Evolutionary conservation across 2,113 vertebrate species (phyloP).

Genomic region (Lasiurus borealis): DNA sequence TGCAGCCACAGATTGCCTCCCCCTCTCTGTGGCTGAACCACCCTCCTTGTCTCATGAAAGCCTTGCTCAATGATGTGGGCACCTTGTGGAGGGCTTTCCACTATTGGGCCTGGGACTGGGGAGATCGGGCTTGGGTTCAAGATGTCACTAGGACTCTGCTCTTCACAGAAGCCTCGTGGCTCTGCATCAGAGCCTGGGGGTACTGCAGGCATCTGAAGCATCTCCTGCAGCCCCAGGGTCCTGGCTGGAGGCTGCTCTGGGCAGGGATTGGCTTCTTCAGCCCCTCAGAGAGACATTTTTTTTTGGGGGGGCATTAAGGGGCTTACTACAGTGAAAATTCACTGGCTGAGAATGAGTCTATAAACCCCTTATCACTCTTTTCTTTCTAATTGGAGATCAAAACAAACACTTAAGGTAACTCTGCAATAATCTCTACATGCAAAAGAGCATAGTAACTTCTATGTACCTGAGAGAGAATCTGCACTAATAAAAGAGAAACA

Average conservation of each 20-base stretch:
- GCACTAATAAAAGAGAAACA: too few relatives aligned
- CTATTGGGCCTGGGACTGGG: too few relatives aligned
- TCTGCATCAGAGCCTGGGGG: background rate
- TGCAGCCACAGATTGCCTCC: background rate
- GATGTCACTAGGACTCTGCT: background rate
- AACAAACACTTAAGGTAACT: background rate
- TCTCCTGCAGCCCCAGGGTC: background rate
- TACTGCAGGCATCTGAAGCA: background rate
- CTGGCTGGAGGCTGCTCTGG: background rate
- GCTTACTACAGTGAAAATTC: background rate
- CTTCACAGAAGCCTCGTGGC: too few relatives aligned
- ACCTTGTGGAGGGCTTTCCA: background rate
- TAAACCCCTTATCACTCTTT: background rate
- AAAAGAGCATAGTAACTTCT: too few relatives aligned
- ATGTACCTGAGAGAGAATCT: too few relatives aligned
- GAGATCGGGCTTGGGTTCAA: too few relatives aligned
- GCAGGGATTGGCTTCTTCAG: background rate
- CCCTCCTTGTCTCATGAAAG: background rate
- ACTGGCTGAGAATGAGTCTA: background rate
- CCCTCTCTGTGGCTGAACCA: background rate
- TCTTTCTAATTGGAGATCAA: background rate
- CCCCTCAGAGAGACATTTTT: background rate
- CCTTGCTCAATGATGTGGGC: accelerated
- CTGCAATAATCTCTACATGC: background rate
- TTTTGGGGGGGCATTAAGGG: too few relatives aligned